A percentile compares a stretch with the other conserved stretches of the same genome.
These are phyloP conservation scores for Watsonalla cultraria DNA, from an alignment of 2,888 invertebrate genomes.

Conservation along the genomic window DNA sequence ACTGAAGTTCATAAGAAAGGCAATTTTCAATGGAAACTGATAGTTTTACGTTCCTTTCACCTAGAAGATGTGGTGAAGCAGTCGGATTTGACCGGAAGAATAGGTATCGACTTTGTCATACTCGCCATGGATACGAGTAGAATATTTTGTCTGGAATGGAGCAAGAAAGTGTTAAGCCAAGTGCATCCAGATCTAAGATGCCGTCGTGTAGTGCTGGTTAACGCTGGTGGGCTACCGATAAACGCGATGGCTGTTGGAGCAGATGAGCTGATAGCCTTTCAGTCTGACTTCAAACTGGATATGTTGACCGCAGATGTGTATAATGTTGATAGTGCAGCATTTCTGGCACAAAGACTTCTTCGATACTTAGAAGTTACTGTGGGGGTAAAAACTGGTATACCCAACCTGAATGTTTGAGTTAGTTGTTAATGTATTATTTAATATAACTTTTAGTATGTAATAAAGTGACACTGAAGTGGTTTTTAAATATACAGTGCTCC, in stretches of 20 bases:
- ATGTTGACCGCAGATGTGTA: constrained; percentile 58
- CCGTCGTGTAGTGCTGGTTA: constrained; percentile 61
- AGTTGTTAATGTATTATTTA: no score
- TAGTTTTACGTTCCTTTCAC: constrained; percentile 48
- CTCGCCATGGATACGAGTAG: constrained; percentile 59
- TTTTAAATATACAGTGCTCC: no score
- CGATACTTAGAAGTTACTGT: constrained; percentile 62
- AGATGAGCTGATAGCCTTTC: constrained; percentile 52
- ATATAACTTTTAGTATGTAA: no score
- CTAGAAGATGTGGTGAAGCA: constrained; percentile 53
- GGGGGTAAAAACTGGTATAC: constrained; percentile 65
- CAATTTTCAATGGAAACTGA: constrained; percentile 56
- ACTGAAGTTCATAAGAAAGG: constrained; percentile 51
- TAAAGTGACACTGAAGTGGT: no score
- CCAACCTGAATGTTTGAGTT: constrained; percentile 58
- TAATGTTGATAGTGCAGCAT: constrained; percentile 39
- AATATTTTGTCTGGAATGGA: constrained; percentile 64
- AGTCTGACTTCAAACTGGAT: constrained; percentile 52
- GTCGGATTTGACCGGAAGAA: constrained; percentile 49
- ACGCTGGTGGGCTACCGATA: constrained; percentile 56
- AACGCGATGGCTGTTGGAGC: constrained; percentile 61
- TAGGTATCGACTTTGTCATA: constrained; percentile 63
- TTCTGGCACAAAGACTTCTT: constrained; percentile 53
- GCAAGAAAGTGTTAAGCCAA: constrained; percentile 49
- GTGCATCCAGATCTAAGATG: constrained; percentile 60